These are phyloP conservation scores for Neodiprion lecontei DNA, from an alignment of 1,140 invertebrate genomes.

Conservation along the genomic window DNA sequence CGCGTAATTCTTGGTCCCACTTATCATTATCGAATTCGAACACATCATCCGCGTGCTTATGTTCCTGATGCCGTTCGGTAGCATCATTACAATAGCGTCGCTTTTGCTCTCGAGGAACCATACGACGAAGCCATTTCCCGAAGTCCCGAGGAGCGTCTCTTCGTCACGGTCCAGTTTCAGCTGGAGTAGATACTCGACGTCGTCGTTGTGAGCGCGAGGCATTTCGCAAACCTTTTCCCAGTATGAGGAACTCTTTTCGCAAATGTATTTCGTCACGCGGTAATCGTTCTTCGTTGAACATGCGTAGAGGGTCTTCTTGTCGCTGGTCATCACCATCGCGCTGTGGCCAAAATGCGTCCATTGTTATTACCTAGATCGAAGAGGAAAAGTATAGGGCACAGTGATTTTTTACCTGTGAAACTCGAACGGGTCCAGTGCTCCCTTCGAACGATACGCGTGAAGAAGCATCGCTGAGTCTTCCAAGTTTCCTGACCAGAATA, in stretches of 20 bases:
- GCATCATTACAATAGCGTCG: slow-evolving; percentile 72
- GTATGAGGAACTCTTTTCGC: slow-evolving; percentile 59
- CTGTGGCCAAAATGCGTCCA: slow-evolving; percentile 51
- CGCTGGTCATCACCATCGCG: slow-evolving; percentile 70
- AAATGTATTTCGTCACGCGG: slow-evolving; percentile 64
- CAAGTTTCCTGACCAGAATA: slow-evolving; percentile 82
- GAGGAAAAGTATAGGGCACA: slow-evolving; percentile 11
- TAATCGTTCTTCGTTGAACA: slow-evolving; percentile 67
- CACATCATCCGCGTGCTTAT: slow-evolving; percentile 89
- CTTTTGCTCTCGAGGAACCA: slow-evolving; percentile 69
- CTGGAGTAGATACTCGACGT: slow-evolving; percentile 79
- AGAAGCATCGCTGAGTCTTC: slow-evolving; percentile 76
- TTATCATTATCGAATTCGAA: slow-evolving; percentile 91
- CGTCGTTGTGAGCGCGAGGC: slow-evolving; percentile 71
- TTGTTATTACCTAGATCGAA: slow-evolving; percentile 11
- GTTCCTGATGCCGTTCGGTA: slow-evolving; percentile 91
- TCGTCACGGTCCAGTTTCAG: slow-evolving; percentile 84
- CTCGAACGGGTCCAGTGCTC: slow-evolving; percentile 69
- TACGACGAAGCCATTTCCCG: slow-evolving; percentile 82
- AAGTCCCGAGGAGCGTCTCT: slow-evolving; percentile 81
- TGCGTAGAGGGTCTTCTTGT: slow-evolving; percentile 66
- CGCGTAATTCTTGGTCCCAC: slow-evolving; percentile 88
- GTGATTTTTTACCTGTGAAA: slow-evolving; percentile 72
- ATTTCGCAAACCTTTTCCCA: slow-evolving; percentile 71
- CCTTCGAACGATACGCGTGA: slow-evolving; percentile 66